Evolutionary conservation across 2,888 invertebrate genomes (phyloP).

Genomic region (Synanthedon myopaeformis): DNA sequence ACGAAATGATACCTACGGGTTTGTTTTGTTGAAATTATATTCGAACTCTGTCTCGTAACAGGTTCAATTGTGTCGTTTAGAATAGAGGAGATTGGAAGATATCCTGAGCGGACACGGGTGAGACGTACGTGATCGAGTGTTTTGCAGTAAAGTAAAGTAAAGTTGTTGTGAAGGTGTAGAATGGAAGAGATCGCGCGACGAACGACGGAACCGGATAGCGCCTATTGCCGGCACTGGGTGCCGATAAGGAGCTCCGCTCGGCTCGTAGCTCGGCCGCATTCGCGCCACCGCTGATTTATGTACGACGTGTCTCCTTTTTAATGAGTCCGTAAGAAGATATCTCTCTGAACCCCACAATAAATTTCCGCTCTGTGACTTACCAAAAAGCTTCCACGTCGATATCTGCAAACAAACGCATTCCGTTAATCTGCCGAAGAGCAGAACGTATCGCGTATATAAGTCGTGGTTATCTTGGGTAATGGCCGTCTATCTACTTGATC

Average conservation of each 20-base stretch:
- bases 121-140: constrained; percentile 15
- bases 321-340: constrained; percentile 70
- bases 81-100: not conserved
- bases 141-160: constrained; percentile 22
- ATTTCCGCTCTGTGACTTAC: constrained; percentile 57
- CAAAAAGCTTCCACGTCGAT: constrained; percentile 61
- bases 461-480: constrained; percentile 65
- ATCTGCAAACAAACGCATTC: constrained; percentile 62
- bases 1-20: no score
- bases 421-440: constrained; percentile 62
- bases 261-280: constrained; percentile 7
- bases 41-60: not conserved
- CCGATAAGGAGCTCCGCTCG: constrained; percentile 46
- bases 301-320: constrained; percentile 70
- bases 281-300: constrained; percentile 61
- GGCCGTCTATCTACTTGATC: constrained; percentile 69
- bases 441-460: constrained; percentile 61
- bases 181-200: constrained; percentile 42
- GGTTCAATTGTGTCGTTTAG: not conserved
- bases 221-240: constrained; percentile 60
- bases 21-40: no score
- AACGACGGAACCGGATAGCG: constrained; percentile 66
- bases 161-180: constrained; percentile 31
- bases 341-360: constrained; percentile 60
- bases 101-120: not conserved